phyloP scores from a whole-genome alignment of 2,888 invertebrate genomes.

The Lycophotia porphyrea region DNA sequence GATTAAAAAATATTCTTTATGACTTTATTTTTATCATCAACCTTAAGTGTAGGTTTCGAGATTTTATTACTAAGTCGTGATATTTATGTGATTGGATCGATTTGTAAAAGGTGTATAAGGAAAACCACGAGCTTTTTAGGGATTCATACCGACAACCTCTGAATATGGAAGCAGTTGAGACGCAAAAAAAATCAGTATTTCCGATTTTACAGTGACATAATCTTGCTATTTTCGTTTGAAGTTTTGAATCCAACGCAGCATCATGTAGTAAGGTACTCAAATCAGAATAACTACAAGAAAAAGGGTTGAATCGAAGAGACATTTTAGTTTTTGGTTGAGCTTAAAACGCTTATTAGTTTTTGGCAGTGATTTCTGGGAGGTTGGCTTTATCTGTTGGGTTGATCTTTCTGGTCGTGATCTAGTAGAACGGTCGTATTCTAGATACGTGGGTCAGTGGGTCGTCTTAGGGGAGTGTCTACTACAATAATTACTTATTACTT shows the following conservation, averaged over 20 bases:
- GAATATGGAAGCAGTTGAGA: not conserved
- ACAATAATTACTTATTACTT: not conserved
- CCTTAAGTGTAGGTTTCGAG: constrained; percentile 29
- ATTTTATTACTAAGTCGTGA: constrained; percentile 55
- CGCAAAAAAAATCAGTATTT: constrained; percentile 13
- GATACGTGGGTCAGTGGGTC: too few relatives aligned
- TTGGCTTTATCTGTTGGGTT: not conserved
- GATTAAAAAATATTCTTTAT: constrained; percentile 37
- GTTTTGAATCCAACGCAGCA: not conserved
- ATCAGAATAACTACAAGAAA: not conserved
- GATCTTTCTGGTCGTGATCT: not conserved
- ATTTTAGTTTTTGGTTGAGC: not conserved
- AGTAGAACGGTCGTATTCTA: not conserved
- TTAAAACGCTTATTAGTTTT: not conserved
- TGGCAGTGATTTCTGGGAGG: not conserved
- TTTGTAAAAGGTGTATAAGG: constrained; percentile 51
- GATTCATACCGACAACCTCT: constrained; percentile 1
- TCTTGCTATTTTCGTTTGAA: not conserved
- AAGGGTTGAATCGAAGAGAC: not conserved
- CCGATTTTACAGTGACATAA: constrained; percentile 19
- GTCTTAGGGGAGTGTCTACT: too few relatives aligned
- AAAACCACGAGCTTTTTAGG: constrained; percentile 48
- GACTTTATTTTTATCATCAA: constrained; percentile 56
- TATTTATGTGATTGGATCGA: constrained; percentile 42
- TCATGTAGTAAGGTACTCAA: not conserved